Percentiles rank a stretch among this genome's conserved stretches.
Evolutionary conservation across 1,140 invertebrate genomes (phyloP).

Genomic region (Potamilus streckersoni): DNA sequence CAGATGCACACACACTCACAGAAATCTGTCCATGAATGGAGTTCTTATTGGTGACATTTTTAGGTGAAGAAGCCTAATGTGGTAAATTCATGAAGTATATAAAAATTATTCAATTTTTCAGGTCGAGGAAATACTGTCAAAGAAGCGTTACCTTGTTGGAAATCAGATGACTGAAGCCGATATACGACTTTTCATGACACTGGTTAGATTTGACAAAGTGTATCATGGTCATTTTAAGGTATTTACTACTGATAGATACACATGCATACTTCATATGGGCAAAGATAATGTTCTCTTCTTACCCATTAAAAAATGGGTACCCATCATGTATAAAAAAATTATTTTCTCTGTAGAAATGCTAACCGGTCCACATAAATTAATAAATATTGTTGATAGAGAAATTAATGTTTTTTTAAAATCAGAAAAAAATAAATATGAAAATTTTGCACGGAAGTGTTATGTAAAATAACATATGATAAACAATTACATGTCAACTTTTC

Average conservation of each 20-base stretch:
- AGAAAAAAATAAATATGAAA: no score
- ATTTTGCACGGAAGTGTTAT: no score
- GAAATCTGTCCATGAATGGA: not conserved
- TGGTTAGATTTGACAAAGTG: slow-evolving; percentile 63
- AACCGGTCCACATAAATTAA: not conserved
- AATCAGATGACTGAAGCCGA: slow-evolving; percentile 59
- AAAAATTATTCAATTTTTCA: slow-evolving; percentile 20
- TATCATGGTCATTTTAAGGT: slow-evolving; percentile 65
- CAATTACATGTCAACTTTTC: no score
- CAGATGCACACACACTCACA: no score
- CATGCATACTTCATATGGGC: not conserved
- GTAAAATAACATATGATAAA: no score
- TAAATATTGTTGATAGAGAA: not conserved
- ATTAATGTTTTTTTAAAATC: not conserved
- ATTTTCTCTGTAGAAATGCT: not conserved
- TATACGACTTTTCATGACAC: slow-evolving; percentile 57
- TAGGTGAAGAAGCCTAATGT: no score
- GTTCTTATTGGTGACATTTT: not conserved
- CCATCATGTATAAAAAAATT: not conserved
- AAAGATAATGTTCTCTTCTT: not conserved
- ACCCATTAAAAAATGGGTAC: not conserved
- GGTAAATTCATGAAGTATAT: not conserved
- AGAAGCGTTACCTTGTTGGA: slow-evolving; percentile 56
- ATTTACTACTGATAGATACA: not conserved
- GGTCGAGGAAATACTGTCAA: slow-evolving; percentile 59